These are phyloP conservation scores for Lottia gigantea DNA, from an alignment of 2,888 invertebrate genomes.

Conservation along the genomic window DNA sequence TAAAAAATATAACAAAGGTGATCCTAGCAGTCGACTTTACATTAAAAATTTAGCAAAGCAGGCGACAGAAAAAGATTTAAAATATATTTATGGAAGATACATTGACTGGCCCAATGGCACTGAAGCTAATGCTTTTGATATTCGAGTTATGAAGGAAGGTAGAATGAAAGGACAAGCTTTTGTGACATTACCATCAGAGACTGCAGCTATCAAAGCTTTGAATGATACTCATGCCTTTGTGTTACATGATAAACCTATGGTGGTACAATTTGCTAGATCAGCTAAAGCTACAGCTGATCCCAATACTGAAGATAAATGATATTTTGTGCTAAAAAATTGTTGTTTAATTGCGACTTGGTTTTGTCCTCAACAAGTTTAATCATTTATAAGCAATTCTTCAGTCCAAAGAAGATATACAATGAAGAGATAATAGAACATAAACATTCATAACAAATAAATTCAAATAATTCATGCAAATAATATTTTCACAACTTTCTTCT, in stretches of 20 bases:
- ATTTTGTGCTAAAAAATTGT: background rate
- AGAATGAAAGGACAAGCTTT: slow-evolving; percentile 97
- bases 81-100: slow-evolving; percentile 81
- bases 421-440: no score
- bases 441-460: no score
- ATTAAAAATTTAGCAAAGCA: slow-evolving; percentile 90
- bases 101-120: slow-evolving; percentile 69
- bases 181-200: slow-evolving; percentile 81
- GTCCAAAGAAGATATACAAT: no score
- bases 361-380: background rate
- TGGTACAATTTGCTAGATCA: slow-evolving; percentile 72
- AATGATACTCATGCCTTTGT: slow-evolving; percentile 88
- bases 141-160: slow-evolving; percentile 91
- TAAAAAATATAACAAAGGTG: slow-evolving; percentile 86
- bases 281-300: slow-evolving; percentile 7
- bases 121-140: slow-evolving; percentile 71
- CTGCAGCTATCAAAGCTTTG: slow-evolving; percentile 80
- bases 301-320: background rate
- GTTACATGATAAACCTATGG: slow-evolving; percentile 88
- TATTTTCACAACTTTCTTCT: no score
- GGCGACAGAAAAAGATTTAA: slow-evolving; percentile 77
- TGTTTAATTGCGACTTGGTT: background rate
- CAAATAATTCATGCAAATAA: no score
- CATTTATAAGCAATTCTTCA: no score
- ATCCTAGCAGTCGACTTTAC: slow-evolving; percentile 86